Percentiles rank a stretch among this genome's conserved stretches.
Evolutionary conservation across 2,888 invertebrate genomes (phyloP).

Genomic region (Ochlodes sylvanus): DNA sequence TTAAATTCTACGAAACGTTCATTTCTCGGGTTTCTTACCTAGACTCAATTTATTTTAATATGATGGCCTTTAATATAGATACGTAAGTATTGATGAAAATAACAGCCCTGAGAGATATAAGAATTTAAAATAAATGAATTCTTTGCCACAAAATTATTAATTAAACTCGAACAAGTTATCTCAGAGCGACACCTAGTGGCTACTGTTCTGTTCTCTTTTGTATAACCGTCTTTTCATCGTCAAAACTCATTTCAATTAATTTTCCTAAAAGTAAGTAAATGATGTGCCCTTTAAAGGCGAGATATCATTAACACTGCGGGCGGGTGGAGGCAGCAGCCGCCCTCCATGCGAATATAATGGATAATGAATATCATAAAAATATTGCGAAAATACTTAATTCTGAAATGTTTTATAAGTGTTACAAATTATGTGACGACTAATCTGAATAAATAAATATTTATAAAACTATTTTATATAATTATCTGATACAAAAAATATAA

Average conservation of each 20-base stretch:
- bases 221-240: slow-evolving; percentile 81
- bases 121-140: slow-evolving; percentile 77
- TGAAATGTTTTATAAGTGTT: too few species aligned
- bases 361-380: slow-evolving; percentile 32
- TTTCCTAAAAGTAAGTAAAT: slow-evolving; percentile 83
- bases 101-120: slow-evolving; percentile 59
- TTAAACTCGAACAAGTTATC: slow-evolving; percentile 83
- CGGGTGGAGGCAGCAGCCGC: slow-evolving; percentile 48
- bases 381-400: background rate
- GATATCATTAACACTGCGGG: slow-evolving; percentile 81
- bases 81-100: slow-evolving; percentile 67
- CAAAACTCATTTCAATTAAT: slow-evolving; percentile 85
- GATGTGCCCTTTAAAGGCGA: slow-evolving; percentile 82
- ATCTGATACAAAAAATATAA: too few species aligned
- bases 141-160: slow-evolving; percentile 81
- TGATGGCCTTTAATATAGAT: slow-evolving; percentile 53
- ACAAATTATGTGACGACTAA: too few species aligned
- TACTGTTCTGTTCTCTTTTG: slow-evolving; percentile 76
- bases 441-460: too few species aligned
- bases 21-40: slow-evolving; percentile 21
- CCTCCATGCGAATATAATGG: slow-evolving; percentile 35
- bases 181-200: slow-evolving; percentile 81
- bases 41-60: slow-evolving; percentile 29
- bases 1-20: slow-evolving; percentile 14
- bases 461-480: too few species aligned